These are phyloP conservation scores for Alloplasta piceator DNA, from an alignment of 2,888 invertebrate genomes.

Conservation along the genomic window DNA sequence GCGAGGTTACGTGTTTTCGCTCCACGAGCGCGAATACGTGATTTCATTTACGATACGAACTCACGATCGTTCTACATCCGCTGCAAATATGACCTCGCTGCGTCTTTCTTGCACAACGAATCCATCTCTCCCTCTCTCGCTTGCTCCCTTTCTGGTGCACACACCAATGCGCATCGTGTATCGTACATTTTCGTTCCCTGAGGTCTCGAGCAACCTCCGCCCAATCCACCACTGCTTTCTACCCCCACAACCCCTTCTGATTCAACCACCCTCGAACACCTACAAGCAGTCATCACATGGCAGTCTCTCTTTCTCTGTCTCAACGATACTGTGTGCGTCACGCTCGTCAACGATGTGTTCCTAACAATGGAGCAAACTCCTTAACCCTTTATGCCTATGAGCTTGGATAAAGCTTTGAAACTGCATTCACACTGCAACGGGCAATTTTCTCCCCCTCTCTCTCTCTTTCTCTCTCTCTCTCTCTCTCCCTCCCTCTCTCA, in stretches of 20 bases:
- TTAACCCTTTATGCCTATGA: constrained; percentile 50
- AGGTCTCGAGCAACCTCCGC: constrained; percentile 50
- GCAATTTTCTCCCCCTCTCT: background rate
- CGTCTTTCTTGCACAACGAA: constrained; percentile 2
- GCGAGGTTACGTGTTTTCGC: constrained; percentile 73
- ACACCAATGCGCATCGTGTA: constrained; percentile 33
- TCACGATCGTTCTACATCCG: constrained; percentile 78
- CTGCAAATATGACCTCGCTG: constrained; percentile 67
- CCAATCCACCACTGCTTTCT: constrained; percentile 33
- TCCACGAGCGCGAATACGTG: constrained; percentile 79
- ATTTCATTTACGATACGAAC: constrained; percentile 82
- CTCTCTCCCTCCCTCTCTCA: background rate
- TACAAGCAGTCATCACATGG: constrained; percentile 51
- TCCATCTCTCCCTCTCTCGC: constrained; percentile 35
- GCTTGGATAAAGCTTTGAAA: constrained; percentile 37
- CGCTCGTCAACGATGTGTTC: constrained; percentile 52
- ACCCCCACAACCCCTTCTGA: too few relatives aligned
- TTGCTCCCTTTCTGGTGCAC: constrained; percentile 30
- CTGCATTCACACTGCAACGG: constrained; percentile 13
- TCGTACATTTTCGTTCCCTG: constrained; percentile 33
- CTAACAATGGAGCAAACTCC: constrained; percentile 65
- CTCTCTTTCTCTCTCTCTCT: background rate
- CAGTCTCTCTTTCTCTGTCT: constrained; percentile 30
- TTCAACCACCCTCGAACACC: constrained; percentile 32
- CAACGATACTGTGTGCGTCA: constrained; percentile 27